Evolutionary conservation across 2,797 vertebrate species (phyloP), one percentile per base, ranked within the genome.

Genomic region (Sebastolobus alascanus): DNA sequence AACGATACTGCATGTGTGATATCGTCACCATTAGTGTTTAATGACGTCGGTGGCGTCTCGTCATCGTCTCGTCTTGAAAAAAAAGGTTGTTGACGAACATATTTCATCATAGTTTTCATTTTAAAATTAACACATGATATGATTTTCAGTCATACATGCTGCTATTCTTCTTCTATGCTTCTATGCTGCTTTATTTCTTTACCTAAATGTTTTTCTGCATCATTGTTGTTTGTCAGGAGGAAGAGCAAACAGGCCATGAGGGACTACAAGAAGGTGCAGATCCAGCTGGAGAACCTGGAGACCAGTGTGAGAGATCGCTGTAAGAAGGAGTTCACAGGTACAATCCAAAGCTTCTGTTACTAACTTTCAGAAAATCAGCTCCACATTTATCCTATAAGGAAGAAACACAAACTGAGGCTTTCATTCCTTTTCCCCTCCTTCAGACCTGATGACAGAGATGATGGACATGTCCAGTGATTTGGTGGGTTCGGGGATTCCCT

Each of bases 401-500:
- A 22, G 7, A 16, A 14, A 16, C 40, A 9, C 18, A 71, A 43
- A 43, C 59, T 8, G 12, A 73, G 0, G 4, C 4, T 13, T 61
- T 61, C 16, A 2, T 55, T 29, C 6, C 3, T 1, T 35, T 43
- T 0, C 16, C 13, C 16, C 27, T 67, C 71, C 89, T 58, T 35
- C 92, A 99, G 98, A 99, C 91, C 94, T 99, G 75, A 99, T 99
- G 98, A 99, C 98, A 0, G 98, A 99, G 93, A 99, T 99, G 98
- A 99, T 98, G 87, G 98, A 99, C 87, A 97, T 99, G 93, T 99
- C 98, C 85, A 99, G 98, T 90, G 98, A 99, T 84, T 92, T 99
- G 63, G 97, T 98, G 85, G 98, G 98, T 50, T 99, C 97, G 0
- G 98, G 98, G 46, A 99, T 99, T 66, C 98, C 98, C 58, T 97